Conservation (phyloP, 2,113 vertebrate species). For the Gobiocypris rarus region DNA sequence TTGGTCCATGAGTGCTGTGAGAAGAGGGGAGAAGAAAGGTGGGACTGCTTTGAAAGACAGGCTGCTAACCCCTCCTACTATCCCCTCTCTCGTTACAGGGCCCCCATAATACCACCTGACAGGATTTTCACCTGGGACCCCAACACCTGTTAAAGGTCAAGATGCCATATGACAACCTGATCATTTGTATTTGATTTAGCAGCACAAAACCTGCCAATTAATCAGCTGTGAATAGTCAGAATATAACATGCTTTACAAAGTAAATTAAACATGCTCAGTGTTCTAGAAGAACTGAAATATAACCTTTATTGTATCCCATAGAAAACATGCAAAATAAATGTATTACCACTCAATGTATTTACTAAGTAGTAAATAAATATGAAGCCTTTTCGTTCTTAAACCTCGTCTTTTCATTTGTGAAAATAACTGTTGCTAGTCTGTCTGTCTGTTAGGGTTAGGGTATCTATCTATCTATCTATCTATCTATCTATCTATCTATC, state of each 20-base stretch:
- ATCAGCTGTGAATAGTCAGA: not conserved
- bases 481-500: too few relatives aligned
- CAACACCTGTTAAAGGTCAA: slow-evolving; percentile 51
- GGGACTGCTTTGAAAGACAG: slow-evolving; percentile 64
- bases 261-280: too few relatives aligned
- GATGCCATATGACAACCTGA: not conserved
- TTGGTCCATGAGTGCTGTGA: slow-evolving; percentile 62
- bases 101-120: not conserved
- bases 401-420: not conserved
- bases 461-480: too few relatives aligned
- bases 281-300: not conserved
- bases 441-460: too few relatives aligned
- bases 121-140: slow-evolving; percentile 59
- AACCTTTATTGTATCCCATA: not conserved
- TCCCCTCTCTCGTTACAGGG: slow-evolving; percentile 50
- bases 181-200: not conserved
- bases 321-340: not conserved
- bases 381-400: not conserved
- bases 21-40: slow-evolving; percentile 16
- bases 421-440: not conserved
- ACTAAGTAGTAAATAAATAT: not conserved
- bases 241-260: not conserved
- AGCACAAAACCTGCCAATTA: not conserved
- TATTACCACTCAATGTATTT: not conserved
- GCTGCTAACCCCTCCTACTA: slow-evolving; percentile 65